Percentiles rank a stretch among this genome's conserved stretches.
phyloP scores from a whole-genome alignment of 2,797 vertebrate species.

The Halcyon badia region DNA sequence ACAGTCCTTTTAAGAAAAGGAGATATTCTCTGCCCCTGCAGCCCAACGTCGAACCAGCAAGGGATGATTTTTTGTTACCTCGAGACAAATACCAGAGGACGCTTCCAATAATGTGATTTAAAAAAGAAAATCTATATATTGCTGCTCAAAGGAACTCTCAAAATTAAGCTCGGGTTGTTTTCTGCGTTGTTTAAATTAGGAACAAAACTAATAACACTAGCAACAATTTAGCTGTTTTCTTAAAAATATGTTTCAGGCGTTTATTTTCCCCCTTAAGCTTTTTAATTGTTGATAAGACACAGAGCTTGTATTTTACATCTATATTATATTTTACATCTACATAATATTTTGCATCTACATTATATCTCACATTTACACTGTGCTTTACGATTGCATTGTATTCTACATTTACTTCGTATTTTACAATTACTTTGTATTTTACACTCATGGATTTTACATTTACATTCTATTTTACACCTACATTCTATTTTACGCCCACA shows the following conservation, averaged over 20 bases:
- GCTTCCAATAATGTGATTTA: fast-evolving
- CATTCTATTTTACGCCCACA: background rate
- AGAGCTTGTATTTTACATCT: background rate
- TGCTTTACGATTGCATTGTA: background rate
- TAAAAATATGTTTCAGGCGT: background rate
- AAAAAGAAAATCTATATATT: background rate
- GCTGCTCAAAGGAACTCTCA: background rate
- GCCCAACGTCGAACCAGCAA: background rate
- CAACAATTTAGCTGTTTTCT: background rate
- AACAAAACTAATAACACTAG: fast-evolving
- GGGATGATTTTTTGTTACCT: background rate
- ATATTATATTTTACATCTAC: fast-evolving
- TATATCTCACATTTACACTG: fast-evolving
- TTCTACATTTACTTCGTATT: fast-evolving
- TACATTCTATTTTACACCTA: background rate
- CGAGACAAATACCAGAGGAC: background rate
- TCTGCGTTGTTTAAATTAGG: background rate
- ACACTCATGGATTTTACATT: background rate
- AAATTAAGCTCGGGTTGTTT: fast-evolving
- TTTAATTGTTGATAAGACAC: background rate
- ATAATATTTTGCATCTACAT: background rate
- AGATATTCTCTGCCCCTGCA: constrained; percentile 25
- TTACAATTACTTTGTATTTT: background rate
- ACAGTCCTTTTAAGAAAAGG: constrained; percentile 28
- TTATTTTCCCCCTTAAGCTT: background rate